Percentiles rank a stretch among this genome's conserved stretches.
phyloP scores from a whole-genome alignment of 92 coral and sea anemone genomes.

The Siderastrea siderea region DNA sequence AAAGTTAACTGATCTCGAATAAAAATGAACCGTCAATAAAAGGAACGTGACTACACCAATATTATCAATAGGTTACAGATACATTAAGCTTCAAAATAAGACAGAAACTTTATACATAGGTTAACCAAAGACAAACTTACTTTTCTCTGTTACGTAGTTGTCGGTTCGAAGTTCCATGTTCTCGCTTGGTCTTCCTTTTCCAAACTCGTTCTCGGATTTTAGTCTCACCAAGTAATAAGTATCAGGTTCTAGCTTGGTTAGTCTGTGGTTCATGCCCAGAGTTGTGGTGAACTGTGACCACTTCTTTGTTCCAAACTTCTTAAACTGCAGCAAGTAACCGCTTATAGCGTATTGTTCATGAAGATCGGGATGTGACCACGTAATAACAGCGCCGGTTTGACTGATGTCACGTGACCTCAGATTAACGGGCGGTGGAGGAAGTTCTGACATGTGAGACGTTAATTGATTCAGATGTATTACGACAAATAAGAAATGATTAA shows the following conservation, averaged over 20 bases:
- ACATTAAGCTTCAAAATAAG: too few relatives aligned
- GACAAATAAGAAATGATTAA: too few relatives aligned
- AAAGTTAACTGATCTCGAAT: too few relatives aligned
- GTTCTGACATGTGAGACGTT: conserved; percentile 35
- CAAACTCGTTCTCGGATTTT: conserved; percentile 77
- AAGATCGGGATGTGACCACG: conserved; percentile 81
- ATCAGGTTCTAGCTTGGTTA: conserved; percentile 65
- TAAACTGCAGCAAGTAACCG: conserved; percentile 70
- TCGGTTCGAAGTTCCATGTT: conserved; percentile 51
- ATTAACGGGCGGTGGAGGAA: conserved; percentile 81
- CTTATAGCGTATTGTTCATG: conserved; percentile 69
- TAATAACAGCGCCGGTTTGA: conserved; percentile 55
- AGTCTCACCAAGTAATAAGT: conserved; percentile 72
- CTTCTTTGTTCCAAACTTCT: conserved; percentile 57
- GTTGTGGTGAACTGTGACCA: conserved; percentile 69
- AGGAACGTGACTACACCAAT: too few relatives aligned
- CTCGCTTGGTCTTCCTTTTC: conserved; percentile 71
- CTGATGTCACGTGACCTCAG: conserved; percentile 53
- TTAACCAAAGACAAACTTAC: conserved; percentile 12
- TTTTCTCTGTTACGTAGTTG: conserved; percentile 31
- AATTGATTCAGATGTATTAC: too few relatives aligned
- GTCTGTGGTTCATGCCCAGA: conserved; percentile 53
- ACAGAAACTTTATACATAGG: not conserved
- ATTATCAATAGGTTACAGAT: too few relatives aligned
- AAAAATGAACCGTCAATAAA: too few relatives aligned